Percentiles rank a stretch among this genome's conserved stretches.
Evolutionary conservation across 2,888 invertebrate species (phyloP).

Genomic region (Hylaea fasciaria): DNA sequence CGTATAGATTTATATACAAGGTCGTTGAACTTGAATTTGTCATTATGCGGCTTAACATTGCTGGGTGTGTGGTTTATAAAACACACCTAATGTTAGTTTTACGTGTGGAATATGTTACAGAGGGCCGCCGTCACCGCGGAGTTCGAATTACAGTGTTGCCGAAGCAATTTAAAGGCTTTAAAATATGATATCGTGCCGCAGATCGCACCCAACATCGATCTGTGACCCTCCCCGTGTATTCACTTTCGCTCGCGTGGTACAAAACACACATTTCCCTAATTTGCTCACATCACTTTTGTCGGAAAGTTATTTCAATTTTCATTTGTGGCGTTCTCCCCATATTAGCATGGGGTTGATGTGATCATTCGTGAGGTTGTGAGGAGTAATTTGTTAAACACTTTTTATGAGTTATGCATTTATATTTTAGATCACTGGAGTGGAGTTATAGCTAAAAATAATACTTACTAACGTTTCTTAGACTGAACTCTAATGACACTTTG

Average conservation of each 20-base stretch:
- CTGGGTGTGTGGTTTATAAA: conserved; percentile 24
- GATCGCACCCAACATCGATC: conserved; percentile 33
- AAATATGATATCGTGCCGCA: conserved; percentile 23
- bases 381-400: neutral
- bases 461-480: no score
- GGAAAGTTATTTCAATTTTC: conserved; percentile 57
- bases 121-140: conserved; percentile 9
- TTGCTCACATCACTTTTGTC: conserved; percentile 54
- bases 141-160: conserved; percentile 16
- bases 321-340: conserved; percentile 42
- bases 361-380: neutral
- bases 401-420: no score
- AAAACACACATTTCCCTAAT: conserved; percentile 63
- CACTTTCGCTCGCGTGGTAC: conserved; percentile 50
- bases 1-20: conserved; percentile 39
- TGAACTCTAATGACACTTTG: no score
- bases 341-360: neutral
- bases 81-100: conserved; percentile 37
- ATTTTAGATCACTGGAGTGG: no score
- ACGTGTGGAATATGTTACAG: conserved; percentile 24
- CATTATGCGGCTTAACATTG: conserved; percentile 34
- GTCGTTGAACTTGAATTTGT: conserved; percentile 51
- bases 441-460: no score
- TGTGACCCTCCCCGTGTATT: conserved; percentile 52
- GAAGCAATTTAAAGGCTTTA: conserved; percentile 27